Evolutionary conservation across 92 coral and sea anemone species (phyloP).

Genomic region (Zoanthus sansibaricus): DNA sequence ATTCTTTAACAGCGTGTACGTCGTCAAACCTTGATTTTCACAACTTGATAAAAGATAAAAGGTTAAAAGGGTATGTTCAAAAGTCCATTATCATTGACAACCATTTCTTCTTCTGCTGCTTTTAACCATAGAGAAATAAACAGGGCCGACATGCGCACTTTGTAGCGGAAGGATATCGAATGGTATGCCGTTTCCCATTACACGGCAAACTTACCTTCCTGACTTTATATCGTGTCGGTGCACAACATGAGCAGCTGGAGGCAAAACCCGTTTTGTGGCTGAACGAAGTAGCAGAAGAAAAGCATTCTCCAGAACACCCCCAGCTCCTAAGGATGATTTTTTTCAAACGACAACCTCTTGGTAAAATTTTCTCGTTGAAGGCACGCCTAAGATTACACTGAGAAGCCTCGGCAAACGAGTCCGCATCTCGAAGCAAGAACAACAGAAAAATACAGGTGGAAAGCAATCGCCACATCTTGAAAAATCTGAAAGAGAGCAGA

Average conservation of each 20-base stretch:
- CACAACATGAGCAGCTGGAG: slow-evolving; percentile 93
- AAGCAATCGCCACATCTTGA: slow-evolving; percentile 10
- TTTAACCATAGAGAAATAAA: slow-evolving; percentile 29
- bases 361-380: background rate
- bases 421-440: slow-evolving; percentile 46
- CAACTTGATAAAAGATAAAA: background rate
- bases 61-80: background rate
- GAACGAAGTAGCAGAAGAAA: slow-evolving; percentile 90
- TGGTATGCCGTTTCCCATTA: slow-evolving; percentile 39
- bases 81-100: background rate
- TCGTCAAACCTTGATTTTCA: background rate
- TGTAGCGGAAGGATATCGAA: slow-evolving; percentile 69
- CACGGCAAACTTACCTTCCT: slow-evolving; percentile 55
- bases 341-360: slow-evolving; percentile 27
- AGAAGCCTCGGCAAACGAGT: slow-evolving; percentile 47
- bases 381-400: slow-evolving; percentile 32
- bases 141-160: slow-evolving; percentile 97
- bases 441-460: slow-evolving; percentile 25
- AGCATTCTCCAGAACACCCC: slow-evolving; percentile 92
- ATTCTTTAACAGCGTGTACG: background rate
- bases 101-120: background rate
- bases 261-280: slow-evolving; percentile 78
- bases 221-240: slow-evolving; percentile 65
- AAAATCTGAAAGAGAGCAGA: slow-evolving; percentile 23
- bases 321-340: slow-evolving; percentile 53